phyloP scores from a whole-genome alignment of 2,113 vertebrate genomes.

The Heloderma charlesbogerti region DNA sequence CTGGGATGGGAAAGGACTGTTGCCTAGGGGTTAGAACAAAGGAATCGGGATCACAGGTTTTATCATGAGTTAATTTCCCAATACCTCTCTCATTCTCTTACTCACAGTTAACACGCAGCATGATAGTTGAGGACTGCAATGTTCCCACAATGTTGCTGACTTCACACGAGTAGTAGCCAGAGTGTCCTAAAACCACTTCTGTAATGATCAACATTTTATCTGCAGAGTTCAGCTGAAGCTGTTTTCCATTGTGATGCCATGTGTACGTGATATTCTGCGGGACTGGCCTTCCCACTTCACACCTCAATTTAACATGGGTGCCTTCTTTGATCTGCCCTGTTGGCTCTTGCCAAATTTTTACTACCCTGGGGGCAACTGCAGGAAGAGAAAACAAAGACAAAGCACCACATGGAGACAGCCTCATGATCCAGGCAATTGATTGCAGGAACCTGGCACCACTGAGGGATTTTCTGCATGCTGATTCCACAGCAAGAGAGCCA shows the following conservation, averaged over 20 bases:
- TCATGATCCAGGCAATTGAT: not conserved
- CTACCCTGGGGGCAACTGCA: slow-evolving; percentile 5
- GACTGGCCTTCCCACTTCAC: not conserved
- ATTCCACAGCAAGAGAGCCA: not conserved
- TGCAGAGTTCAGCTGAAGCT: not conserved
- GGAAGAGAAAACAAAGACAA: not conserved
- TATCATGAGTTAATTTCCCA: not conserved
- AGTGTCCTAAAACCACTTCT: not conserved
- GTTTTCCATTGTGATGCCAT: not conserved
- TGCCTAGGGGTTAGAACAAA: not conserved
- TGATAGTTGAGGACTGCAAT: not conserved
- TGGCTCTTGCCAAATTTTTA: not conserved
- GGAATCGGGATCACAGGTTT: not conserved
- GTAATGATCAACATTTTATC: not conserved
- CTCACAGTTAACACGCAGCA: not conserved
- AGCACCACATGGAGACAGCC: not conserved
- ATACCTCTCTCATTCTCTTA: not conserved
- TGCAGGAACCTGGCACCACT: not conserved
- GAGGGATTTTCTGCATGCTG: no score
- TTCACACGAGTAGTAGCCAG: slow-evolving; percentile 3
- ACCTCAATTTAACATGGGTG: not conserved
- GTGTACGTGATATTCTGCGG: not conserved
- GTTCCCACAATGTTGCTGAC: not conserved
- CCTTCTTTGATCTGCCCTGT: not conserved
- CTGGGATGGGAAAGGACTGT: no score